Conservation (phyloP, 2,888 invertebrate species). For the Standfussiana lucernea region DNA sequence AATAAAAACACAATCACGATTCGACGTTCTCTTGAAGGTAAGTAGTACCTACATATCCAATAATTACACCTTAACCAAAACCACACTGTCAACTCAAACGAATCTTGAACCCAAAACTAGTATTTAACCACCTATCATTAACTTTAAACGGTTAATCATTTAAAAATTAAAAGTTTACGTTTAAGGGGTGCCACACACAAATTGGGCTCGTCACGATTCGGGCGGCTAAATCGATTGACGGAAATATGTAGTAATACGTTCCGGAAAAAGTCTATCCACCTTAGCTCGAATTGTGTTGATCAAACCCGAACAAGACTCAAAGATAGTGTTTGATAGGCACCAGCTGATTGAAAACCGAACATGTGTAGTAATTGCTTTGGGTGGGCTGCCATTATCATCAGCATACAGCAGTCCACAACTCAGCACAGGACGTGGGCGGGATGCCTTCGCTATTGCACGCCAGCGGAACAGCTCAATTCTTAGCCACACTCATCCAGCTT, state of each 20-base stretch:
- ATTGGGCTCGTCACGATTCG: background rate
- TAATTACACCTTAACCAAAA: constrained; percentile 36
- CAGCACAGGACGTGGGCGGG: too few species aligned
- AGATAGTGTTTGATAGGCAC: background rate
- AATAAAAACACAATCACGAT: constrained; percentile 9
- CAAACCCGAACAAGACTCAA: too few species aligned
- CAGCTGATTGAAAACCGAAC: background rate
- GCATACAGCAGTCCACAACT: background rate
- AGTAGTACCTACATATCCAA: background rate
- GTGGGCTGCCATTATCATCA: background rate
- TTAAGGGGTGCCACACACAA: background rate
- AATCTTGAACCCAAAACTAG: constrained; percentile 20
- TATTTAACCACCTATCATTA: constrained; percentile 50
- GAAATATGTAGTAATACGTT: background rate
- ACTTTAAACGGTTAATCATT: constrained; percentile 43
- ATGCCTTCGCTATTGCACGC: too few species aligned
- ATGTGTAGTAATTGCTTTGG: background rate
- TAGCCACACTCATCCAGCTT: background rate
- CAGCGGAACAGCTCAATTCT: background rate
- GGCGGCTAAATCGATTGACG: background rate
- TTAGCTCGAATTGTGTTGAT: background rate
- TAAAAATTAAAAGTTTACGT: constrained; percentile 1
- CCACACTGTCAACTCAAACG: constrained; percentile 42
- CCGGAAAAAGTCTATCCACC: background rate
- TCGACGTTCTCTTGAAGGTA: background rate